These are phyloP conservation scores for Torymus tubicola DNA, from an alignment of 2,888 invertebrate species.

Conservation along the genomic window DNA sequence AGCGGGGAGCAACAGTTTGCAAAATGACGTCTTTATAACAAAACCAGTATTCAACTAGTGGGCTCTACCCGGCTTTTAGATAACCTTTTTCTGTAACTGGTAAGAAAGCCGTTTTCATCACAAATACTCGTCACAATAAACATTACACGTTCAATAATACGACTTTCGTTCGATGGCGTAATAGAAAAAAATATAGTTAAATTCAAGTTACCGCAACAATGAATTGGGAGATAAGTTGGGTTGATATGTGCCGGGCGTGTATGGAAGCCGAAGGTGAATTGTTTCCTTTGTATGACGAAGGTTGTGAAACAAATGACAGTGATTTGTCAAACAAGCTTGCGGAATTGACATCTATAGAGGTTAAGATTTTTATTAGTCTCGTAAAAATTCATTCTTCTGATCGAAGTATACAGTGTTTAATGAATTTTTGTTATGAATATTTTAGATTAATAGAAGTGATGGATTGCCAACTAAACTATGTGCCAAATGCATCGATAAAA, in stretches of 20 bases:
- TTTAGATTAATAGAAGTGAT: constrained; percentile 70
- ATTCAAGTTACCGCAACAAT: constrained; percentile 12
- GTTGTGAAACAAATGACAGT: constrained; percentile 65
- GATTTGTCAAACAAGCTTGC: constrained; percentile 69
- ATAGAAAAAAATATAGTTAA: constrained; percentile 8
- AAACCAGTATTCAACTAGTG: too few relatives aligned
- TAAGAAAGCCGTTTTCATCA: too few relatives aligned
- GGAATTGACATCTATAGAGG: constrained; percentile 69
- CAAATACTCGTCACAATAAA: too few relatives aligned
- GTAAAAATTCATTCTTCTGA: not conserved
- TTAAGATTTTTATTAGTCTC: constrained; percentile 48
- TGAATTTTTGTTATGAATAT: constrained; percentile 18
- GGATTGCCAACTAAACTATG: constrained; percentile 72
- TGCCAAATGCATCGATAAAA: constrained; percentile 71
- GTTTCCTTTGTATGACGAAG: constrained; percentile 70
- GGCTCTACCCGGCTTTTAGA: too few relatives aligned
- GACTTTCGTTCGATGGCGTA: not conserved
- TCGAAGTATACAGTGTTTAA: not conserved
- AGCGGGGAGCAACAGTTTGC: too few relatives aligned
- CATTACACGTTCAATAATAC: too few relatives aligned
- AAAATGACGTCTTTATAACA: too few relatives aligned
- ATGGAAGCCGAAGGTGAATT: constrained; percentile 72
- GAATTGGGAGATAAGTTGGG: constrained; percentile 56
- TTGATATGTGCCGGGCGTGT: constrained; percentile 73
- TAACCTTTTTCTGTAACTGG: too few relatives aligned